Conservation (phyloP, 2,113 vertebrate genomes). For the Phylloscopus whistleri region DNA sequence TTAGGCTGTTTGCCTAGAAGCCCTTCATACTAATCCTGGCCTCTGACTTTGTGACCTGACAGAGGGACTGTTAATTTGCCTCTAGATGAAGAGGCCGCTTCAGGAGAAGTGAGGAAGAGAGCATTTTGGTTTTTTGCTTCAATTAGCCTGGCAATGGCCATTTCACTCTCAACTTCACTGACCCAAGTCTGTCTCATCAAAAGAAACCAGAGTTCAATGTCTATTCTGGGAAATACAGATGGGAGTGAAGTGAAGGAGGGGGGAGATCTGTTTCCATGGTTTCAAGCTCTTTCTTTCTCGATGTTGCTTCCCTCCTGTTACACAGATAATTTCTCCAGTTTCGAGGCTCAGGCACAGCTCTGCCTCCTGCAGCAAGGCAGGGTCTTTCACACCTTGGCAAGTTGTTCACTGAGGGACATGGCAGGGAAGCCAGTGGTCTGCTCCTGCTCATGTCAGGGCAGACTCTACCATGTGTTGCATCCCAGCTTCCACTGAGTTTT, state of each 20-base stretch:
- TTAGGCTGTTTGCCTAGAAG: not conserved
- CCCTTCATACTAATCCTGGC: not conserved
- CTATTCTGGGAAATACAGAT: slow-evolving; percentile 66
- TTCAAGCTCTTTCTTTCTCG: slow-evolving; percentile 26
- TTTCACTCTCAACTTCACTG: slow-evolving; percentile 19
- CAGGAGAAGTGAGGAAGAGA: not conserved
- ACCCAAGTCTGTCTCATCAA: slow-evolving; percentile 40
- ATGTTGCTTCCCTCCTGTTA: slow-evolving; percentile 28
- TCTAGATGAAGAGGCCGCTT: not conserved
- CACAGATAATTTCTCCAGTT: slow-evolving; percentile 12
- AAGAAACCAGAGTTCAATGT: slow-evolving; percentile 48
- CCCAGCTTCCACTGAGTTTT: not conserved
- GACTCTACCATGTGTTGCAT: not conserved
- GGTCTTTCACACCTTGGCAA: not conserved
- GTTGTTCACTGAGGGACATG: not conserved
- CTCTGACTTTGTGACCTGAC: not conserved
- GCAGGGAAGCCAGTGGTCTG: not conserved
- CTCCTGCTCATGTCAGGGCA: not conserved
- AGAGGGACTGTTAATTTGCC: not conserved
- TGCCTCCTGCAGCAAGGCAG: not conserved
- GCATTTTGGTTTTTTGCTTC: not conserved
- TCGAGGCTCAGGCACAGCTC: not conserved
- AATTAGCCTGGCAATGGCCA: not conserved
- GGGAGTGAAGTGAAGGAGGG: slow-evolving; percentile 9
- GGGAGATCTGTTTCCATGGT: slow-evolving; percentile 64